Evolutionary conservation across 2,888 invertebrate genomes (phyloP), one percentile per base, ranked within the genome.

Genomic region (Rhogogaster chlorosoma): DNA sequence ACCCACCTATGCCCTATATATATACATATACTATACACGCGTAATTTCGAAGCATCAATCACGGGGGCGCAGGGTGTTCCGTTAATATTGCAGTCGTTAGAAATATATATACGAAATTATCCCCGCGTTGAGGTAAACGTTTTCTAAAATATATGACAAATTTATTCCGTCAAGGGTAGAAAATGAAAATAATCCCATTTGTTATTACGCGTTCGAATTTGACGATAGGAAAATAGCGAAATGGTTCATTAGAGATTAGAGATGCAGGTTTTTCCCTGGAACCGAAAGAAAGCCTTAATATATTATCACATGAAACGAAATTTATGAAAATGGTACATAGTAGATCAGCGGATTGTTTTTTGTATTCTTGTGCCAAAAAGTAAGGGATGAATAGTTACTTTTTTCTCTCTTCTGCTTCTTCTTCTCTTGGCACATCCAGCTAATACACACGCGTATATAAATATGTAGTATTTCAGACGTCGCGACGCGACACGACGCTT

Each of bases 381-480:
- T 45, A 45, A 49, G 49, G 18, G 18, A 49, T 49, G n/a, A 49
- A 18, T 18, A n/a, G n/a, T n/a, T n/a, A n/a, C n/a, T n/a, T 49
- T 49, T 6, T 49, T 29, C 9, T 61, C 3, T 61, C n/a, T 67
- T 12, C 12, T 67, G 29, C 4, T 36, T 36, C 15, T 32, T 70
- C 2, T 70, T 70, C 6, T 42, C 18, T 22, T 73, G 38, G 38
- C 32, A 32, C 29, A 70, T 36, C 18, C 70, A n/a, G 70, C 32
- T 70, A 70, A 70, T 70, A 70, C 36, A 36, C 45, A 53, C 53
- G n/a, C 45, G 26, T 45, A 22, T 22, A 75, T 75, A 75, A 75
- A 75, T 75, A 22, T 32, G 53, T n/a, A 78, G 45, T 53, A 32
- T 32, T 78, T 78, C 80, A 49, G 73, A 38, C 73, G 73, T 45